A percentile compares a stretch with the other conserved stretches of the same genome.
Conservation (phyloP, 2,888 invertebrate genomes). For the Aquatica leii region DNA sequence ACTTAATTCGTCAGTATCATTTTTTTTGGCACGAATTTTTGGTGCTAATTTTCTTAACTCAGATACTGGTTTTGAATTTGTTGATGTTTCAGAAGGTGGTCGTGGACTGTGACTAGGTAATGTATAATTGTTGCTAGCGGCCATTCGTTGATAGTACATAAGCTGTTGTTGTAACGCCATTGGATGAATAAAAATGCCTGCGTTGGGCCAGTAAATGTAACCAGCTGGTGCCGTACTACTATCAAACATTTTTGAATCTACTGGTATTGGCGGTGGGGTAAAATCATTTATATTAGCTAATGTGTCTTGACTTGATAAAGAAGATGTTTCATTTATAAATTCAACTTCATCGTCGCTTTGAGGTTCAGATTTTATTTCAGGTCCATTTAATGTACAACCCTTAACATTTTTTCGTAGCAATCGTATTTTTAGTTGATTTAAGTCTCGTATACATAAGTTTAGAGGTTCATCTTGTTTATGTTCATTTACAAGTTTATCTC, state of each 20-base stretch:
- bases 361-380: constrained; percentile 68
- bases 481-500: constrained; percentile 54
- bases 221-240: constrained; percentile 60
- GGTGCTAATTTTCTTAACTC: constrained; percentile 59
- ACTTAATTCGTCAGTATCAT: constrained; percentile 55
- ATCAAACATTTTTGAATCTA: constrained; percentile 59
- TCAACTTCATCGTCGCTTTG: constrained; percentile 66
- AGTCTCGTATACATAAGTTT: constrained; percentile 83
- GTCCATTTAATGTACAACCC: constrained; percentile 65
- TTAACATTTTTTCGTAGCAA: constrained; percentile 70
- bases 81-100: constrained; percentile 44
- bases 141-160: constrained; percentile 78
- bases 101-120: constrained; percentile 50
- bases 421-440: constrained; percentile 73
- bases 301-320: constrained; percentile 47
- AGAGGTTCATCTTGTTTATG: constrained; percentile 75
- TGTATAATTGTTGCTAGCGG: constrained; percentile 62
- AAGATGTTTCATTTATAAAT: constrained; percentile 55
- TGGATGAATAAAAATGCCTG: constrained; percentile 77
- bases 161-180: constrained; percentile 76
- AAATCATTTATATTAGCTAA: constrained; percentile 43
- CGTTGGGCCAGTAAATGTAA: constrained; percentile 75
- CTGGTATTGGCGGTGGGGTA: constrained; percentile 55
- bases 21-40: constrained; percentile 49
- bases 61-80: constrained; percentile 36